Conservation (phyloP, 2,797 vertebrate species). For the Diceros bicornis region DNA sequence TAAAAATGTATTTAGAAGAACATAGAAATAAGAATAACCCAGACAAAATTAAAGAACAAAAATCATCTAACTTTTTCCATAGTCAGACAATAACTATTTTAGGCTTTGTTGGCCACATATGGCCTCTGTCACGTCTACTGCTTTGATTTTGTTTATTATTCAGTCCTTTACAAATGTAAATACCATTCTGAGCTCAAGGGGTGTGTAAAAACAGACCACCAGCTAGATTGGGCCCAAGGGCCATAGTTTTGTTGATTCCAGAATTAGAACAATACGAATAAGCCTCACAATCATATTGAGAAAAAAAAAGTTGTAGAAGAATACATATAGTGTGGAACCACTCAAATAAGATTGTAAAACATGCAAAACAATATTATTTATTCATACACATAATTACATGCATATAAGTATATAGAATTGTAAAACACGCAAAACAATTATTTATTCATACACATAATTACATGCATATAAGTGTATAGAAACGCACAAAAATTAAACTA, state of each 20-base stretch:
- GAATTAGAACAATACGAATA: conserved; percentile 39
- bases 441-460: neutral
- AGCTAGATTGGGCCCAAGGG: neutral
- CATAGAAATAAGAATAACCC: neutral
- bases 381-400: neutral
- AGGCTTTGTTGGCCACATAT: neutral
- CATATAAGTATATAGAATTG: neutral
- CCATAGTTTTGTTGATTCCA: neutral
- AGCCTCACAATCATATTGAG: neutral
- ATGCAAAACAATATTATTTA: neutral
- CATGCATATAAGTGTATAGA: neutral
- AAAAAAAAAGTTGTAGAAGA: neutral
- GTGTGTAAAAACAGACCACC: neutral
- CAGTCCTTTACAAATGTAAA: conserved; percentile 9
- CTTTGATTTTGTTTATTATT: conserved; percentile 65
- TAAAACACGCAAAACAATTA: neutral
- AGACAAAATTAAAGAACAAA: neutral
- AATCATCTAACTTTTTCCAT: neutral
- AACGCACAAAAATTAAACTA: conserved; percentile 8
- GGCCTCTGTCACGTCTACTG: neutral
- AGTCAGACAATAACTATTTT: neutral
- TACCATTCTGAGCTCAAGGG: neutral
- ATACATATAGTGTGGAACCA: neutral
- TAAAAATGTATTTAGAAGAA: conserved; percentile 25
- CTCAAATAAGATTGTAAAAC: neutral